A percentile compares a stretch with the other conserved stretches of the same genome.
phyloP scores from a whole-genome alignment of 2,888 invertebrate genomes.

The Actias luna region DNA sequence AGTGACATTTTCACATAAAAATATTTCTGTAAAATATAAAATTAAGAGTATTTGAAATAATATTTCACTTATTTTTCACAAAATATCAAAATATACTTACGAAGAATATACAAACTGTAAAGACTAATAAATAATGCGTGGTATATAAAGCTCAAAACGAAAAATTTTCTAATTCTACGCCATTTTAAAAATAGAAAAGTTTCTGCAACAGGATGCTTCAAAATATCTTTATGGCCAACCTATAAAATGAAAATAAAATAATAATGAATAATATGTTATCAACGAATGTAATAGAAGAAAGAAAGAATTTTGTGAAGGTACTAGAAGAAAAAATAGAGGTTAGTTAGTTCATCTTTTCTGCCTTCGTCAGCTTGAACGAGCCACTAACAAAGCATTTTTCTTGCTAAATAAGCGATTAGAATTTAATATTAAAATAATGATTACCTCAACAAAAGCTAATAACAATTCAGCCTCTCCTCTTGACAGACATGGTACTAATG shows the following conservation, averaged over 20 bases:
- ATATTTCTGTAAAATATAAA: constrained; percentile 67
- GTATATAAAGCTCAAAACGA: constrained; percentile 88
- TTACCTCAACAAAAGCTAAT: constrained; percentile 86
- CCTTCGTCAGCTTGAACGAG: neutral
- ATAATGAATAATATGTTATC: neutral
- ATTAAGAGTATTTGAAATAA: neutral
- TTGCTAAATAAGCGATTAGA: neutral
- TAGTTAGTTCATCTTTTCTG: neutral
- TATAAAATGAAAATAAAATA: constrained; percentile 33
- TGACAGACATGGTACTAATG: constrained; percentile 83
- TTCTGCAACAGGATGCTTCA: constrained; percentile 92
- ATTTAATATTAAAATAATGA: neutral
- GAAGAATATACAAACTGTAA: constrained; percentile 87
- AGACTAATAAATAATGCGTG: constrained; percentile 88
- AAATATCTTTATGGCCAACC: constrained; percentile 89
- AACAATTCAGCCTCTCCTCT: constrained; percentile 87
- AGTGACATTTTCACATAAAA: constrained; percentile 69
- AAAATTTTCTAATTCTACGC: constrained; percentile 91
- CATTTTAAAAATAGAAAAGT: constrained; percentile 93
- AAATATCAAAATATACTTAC: constrained; percentile 54
- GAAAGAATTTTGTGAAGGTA: too few relatives aligned
- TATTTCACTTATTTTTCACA: neutral
- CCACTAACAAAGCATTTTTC: neutral
- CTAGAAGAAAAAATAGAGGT: too few relatives aligned
- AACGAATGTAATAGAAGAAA: neutral